Evolutionary conservation across 2,113 vertebrate genomes (phyloP).

Genomic region (Polyodon spathula): DNA sequence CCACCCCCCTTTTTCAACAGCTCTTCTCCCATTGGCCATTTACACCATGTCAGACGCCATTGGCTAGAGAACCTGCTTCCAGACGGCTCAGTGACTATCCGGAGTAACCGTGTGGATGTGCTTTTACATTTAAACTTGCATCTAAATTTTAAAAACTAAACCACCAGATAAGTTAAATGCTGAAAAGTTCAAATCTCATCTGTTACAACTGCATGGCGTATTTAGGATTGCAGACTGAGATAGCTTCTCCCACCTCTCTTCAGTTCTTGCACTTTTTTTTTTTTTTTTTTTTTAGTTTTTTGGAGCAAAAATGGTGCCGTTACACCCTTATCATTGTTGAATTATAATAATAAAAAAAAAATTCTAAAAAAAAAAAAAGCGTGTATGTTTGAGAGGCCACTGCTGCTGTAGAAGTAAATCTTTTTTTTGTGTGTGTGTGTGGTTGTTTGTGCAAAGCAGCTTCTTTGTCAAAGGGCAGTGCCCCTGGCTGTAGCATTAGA

Average conservation of each 20-base stretch:
- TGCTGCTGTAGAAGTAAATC: background rate
- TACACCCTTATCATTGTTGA: constrained; percentile 50
- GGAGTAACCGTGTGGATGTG: constrained; percentile 68
- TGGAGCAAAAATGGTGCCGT: constrained; percentile 56
- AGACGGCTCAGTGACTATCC: constrained; percentile 65
- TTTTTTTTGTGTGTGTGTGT: constrained; percentile 24
- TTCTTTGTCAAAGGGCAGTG: no score
- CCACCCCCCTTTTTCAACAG: constrained; percentile 45
- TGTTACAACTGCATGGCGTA: constrained; percentile 78
- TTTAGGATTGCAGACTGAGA: constrained; percentile 68
- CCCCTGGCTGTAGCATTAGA: no score
- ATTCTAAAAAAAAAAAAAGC: background rate
- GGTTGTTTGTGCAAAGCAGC: background rate
- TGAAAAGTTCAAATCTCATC: constrained; percentile 42
- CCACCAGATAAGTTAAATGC: constrained; percentile 43
- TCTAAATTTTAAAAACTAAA: constrained; percentile 34
- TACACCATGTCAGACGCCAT: constrained; percentile 43
- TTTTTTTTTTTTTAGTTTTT: no score
- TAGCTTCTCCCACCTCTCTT: constrained; percentile 45
- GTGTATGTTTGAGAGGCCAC: background rate
- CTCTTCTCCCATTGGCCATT: constrained; percentile 59
- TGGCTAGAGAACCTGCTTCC: constrained; percentile 47
- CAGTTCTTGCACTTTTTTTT: constrained; percentile 69
- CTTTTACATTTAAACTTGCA: constrained; percentile 55
- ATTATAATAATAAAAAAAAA: constrained; percentile 33